phyloP scores from a whole-genome alignment of 1,140 invertebrate species.

The Neelides sp. region DNA sequence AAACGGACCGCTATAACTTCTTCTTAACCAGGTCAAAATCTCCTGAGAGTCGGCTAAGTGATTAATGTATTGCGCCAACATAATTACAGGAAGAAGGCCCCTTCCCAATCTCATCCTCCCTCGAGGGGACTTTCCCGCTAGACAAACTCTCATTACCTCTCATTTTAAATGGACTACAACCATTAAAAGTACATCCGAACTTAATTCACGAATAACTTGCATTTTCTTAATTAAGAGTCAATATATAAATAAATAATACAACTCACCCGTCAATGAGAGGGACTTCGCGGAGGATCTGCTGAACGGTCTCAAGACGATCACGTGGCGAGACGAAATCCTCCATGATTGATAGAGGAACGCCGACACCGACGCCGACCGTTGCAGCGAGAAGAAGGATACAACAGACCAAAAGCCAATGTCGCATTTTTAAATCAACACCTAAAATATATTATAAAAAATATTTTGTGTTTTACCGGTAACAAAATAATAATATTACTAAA shows the following conservation, averaged over 20 bases:
- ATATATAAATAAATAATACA: no score
- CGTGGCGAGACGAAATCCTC: slow-evolving; percentile 28
- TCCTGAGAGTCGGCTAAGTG: slow-evolving; percentile 10
- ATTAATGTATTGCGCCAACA: slow-evolving; percentile 13
- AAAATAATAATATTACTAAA: neutral
- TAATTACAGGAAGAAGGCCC: slow-evolving; percentile 12
- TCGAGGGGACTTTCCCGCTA: no score
- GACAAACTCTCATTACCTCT: no score
- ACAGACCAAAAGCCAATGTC: slow-evolving; percentile 29
- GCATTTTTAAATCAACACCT: slow-evolving; percentile 29
- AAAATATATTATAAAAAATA: neutral
- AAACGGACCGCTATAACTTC: no score
- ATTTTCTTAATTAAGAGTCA: no score
- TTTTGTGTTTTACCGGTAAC: no score
- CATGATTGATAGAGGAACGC: slow-evolving; percentile 28
- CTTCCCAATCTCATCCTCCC: no score
- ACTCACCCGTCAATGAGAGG: slow-evolving; percentile 31
- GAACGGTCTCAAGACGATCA: slow-evolving; percentile 26
- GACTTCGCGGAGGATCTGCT: slow-evolving; percentile 28
- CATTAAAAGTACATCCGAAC: no score
- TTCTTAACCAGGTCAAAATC: no score
- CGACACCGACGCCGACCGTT: slow-evolving; percentile 28
- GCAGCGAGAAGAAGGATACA: slow-evolving; percentile 27
- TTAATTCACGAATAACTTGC: no score
- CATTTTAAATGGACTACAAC: no score